Evolutionary conservation across 2,888 invertebrate genomes (phyloP).

Genomic region (Acrocera orbiculus): DNA sequence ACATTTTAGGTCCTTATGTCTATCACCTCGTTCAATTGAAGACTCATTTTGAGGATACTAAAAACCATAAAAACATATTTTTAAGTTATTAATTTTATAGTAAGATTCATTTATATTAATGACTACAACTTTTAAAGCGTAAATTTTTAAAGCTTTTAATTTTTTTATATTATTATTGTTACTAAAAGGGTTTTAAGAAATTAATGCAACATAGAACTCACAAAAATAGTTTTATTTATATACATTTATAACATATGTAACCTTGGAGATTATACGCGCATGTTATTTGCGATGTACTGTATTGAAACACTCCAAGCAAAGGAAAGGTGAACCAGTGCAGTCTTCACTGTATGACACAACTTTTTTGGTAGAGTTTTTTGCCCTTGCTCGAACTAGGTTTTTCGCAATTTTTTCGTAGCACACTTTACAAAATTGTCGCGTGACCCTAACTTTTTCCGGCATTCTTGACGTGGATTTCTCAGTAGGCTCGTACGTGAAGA

Average conservation of each 20-base stretch:
- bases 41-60: too few species aligned
- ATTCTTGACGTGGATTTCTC: slow-evolving; percentile 6
- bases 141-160: slow-evolving; percentile 1
- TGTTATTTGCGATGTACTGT: slow-evolving; percentile 5
- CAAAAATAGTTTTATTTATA: slow-evolving; percentile 5
- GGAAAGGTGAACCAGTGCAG: slow-evolving; percentile 5
- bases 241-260: slow-evolving; percentile 6
- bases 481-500: slow-evolving; percentile 6
- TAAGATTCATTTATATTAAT: too few species aligned
- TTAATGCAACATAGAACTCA: slow-evolving; percentile 3
- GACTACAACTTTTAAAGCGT: too few species aligned
- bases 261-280: slow-evolving; percentile 6
- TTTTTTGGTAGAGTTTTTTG: slow-evolving; percentile 6
- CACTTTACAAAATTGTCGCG: slow-evolving; percentile 7
- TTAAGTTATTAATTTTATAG: too few species aligned
- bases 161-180: slow-evolving; percentile 5
- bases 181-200: slow-evolving; percentile 6
- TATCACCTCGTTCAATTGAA: too few species aligned
- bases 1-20: too few species aligned
- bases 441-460: slow-evolving; percentile 7
- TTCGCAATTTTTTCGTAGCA: slow-evolving; percentile 6
- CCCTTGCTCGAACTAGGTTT: slow-evolving; percentile 5
- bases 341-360: slow-evolving; percentile 6
- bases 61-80: too few species aligned
- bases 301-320: slow-evolving; percentile 7